Evolutionary conservation across 2,888 invertebrate genomes (phyloP).

Genomic region (Caprella mutica): DNA sequence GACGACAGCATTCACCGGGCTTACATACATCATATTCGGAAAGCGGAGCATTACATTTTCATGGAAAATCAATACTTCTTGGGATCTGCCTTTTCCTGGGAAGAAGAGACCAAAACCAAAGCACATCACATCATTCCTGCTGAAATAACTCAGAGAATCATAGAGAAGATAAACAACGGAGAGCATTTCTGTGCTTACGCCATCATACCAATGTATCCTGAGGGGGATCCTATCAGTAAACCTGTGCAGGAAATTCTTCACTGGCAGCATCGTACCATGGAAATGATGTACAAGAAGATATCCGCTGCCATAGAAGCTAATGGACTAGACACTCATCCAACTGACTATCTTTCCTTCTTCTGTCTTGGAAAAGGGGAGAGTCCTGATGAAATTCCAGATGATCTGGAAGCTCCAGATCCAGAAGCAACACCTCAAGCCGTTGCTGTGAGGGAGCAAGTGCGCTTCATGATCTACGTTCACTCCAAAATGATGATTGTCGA

Average conservation of each 20-base stretch:
- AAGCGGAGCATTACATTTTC: slow-evolving; percentile 33
- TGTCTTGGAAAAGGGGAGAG: slow-evolving; percentile 34
- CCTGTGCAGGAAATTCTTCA: slow-evolving; percentile 34
- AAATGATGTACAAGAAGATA: slow-evolving; percentile 33
- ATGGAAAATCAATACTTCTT: slow-evolving; percentile 35
- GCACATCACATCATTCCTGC: slow-evolving; percentile 34
- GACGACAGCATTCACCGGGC: slow-evolving; percentile 33
- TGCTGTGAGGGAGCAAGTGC: slow-evolving; percentile 19
- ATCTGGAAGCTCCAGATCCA: slow-evolving; percentile 23
- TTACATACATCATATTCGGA: slow-evolving; percentile 33
- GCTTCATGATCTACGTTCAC: slow-evolving; percentile 35
- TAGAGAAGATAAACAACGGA: slow-evolving; percentile 32
- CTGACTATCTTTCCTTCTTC: slow-evolving; percentile 34
- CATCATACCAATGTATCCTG: slow-evolving; percentile 34
- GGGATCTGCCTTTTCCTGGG: slow-evolving; percentile 34
- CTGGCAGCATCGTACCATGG: slow-evolving; percentile 35
- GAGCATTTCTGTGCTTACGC: slow-evolving; percentile 30
- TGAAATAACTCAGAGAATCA: slow-evolving; percentile 33
- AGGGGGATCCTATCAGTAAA: slow-evolving; percentile 33
- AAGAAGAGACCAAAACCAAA: slow-evolving; percentile 30
- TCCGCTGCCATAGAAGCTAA: slow-evolving; percentile 29
- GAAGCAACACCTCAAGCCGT: slow-evolving; percentile 22
- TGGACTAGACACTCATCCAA: slow-evolving; percentile 32
- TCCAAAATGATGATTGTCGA: slow-evolving; percentile 34
- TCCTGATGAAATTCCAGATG: slow-evolving; percentile 34